Evolutionary conservation across 2,797 vertebrate genomes (phyloP).

Genomic region (Tarsius wallacei): DNA sequence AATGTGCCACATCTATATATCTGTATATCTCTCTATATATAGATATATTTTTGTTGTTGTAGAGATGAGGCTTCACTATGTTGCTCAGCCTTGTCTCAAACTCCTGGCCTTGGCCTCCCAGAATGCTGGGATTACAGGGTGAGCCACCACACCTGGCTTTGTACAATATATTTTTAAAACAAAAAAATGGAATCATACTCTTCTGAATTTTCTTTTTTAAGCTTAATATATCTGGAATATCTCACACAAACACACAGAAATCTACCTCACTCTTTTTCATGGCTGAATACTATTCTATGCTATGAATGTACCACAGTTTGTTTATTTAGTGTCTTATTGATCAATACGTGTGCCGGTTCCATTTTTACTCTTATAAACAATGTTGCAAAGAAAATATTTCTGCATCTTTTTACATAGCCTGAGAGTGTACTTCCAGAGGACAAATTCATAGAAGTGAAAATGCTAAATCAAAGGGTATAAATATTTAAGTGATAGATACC

Average conservation of each 20-base stretch:
- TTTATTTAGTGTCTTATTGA: background rate
- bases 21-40: no score
- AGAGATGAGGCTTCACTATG: no score
- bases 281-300: background rate
- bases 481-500: background rate
- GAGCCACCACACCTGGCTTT: no score
- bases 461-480: background rate
- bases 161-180: background rate
- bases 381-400: conserved; percentile 4
- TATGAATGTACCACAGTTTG: background rate
- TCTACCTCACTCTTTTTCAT: conserved; percentile 18
- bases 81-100: no score
- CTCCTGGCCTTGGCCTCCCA: no score
- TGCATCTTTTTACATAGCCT: background rate
- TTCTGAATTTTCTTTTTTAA: conserved; percentile 31
- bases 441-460: background rate
- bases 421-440: conserved; percentile 26
- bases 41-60: no score
- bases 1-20: no score
- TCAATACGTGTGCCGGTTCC: background rate
- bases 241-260: background rate
- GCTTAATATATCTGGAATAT: background rate
- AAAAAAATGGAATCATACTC: background rate
- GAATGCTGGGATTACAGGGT: no score
- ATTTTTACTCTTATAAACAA: conserved; percentile 3